These are phyloP conservation scores for Lophius piscatorius DNA, from an alignment of 2,113 vertebrate species.

Conservation along the genomic window DNA sequence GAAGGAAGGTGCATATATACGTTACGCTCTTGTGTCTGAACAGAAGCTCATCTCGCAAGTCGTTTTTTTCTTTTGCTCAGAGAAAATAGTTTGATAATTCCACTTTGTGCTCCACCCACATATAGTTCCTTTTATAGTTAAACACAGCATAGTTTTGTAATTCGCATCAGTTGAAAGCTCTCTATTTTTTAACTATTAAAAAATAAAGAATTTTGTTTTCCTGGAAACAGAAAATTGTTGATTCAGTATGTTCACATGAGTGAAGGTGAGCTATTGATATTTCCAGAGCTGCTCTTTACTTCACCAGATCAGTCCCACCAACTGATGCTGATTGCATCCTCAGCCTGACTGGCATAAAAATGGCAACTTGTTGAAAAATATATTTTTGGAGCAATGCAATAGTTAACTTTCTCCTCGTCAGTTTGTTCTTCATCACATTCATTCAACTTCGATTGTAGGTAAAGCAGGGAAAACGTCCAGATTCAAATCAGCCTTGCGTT, in stretches of 20 bases:
- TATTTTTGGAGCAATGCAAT: slow-evolving; percentile 14
- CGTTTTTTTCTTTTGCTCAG: slow-evolving; percentile 7
- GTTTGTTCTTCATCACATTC: not conserved
- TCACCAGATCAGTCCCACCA: slow-evolving; percentile 46
- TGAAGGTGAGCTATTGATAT: slow-evolving; percentile 67
- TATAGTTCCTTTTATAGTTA: slow-evolving; percentile 30
- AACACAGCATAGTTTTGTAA: slow-evolving; percentile 37
- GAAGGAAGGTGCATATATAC: slow-evolving; percentile 13
- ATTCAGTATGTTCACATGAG: slow-evolving; percentile 61
- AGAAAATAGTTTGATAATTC: slow-evolving; percentile 31
- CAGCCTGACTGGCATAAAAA: slow-evolving; percentile 22
- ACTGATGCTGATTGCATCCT: slow-evolving; percentile 26
- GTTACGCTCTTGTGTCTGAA: slow-evolving; percentile 3
- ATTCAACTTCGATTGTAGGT: not conserved
- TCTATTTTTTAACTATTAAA: slow-evolving; percentile 70
- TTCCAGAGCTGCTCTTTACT: slow-evolving; percentile 53
- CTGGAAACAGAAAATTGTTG: slow-evolving; percentile 56
- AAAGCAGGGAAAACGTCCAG: not conserved
- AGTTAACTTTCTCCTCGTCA: not conserved
- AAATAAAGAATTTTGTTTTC: slow-evolving; percentile 40
- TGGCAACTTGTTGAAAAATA: slow-evolving; percentile 4
- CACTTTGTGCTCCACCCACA: slow-evolving; percentile 14
- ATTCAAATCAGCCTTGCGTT: not conserved
- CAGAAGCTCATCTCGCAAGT: slow-evolving; percentile 8
- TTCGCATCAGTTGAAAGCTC: slow-evolving; percentile 48